A percentile compares a stretch with the other conserved stretches of the same genome.
Conservation (phyloP, 2,888 invertebrate genomes). For the Eremobia ochroleuca region DNA sequence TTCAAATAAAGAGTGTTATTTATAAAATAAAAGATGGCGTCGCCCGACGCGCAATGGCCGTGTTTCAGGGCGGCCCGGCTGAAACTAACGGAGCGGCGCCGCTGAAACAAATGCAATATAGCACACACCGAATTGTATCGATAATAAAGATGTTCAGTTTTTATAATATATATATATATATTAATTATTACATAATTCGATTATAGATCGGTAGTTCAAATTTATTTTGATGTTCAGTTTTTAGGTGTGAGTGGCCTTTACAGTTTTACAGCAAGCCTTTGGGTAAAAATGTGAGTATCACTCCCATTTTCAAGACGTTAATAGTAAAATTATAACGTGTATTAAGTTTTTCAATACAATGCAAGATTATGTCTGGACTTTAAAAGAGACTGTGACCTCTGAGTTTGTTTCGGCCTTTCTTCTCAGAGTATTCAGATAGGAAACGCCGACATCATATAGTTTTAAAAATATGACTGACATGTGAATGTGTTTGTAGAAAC, state of each 20-base stretch:
- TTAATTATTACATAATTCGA: slow-evolving; percentile 18
- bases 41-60: slow-evolving; percentile 62
- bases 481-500: not conserved
- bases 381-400: not conserved
- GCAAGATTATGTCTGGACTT: not conserved
- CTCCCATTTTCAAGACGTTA: not conserved
- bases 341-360: not conserved
- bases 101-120: slow-evolving; percentile 65
- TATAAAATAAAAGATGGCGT: slow-evolving; percentile 44
- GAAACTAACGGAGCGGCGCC: slow-evolving; percentile 70
- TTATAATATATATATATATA: too few species aligned
- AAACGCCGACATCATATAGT: too few species aligned
- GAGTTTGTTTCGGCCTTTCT: too few species aligned
- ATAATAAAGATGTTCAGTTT: slow-evolving; percentile 45
- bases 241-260: not conserved
- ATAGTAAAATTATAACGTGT: not conserved
- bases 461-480: not conserved
- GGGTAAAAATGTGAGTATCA: not conserved
- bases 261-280: not conserved
- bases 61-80: slow-evolving; percentile 67
- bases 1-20: slow-evolving; percentile 39
- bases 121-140: slow-evolving; percentile 52
- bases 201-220: slow-evolving; percentile 2
- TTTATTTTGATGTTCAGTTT: not conserved
- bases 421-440: too few species aligned